phyloP scores from a whole-genome alignment of 2,888 invertebrate species.

The Schrankia costaestrigalis region DNA sequence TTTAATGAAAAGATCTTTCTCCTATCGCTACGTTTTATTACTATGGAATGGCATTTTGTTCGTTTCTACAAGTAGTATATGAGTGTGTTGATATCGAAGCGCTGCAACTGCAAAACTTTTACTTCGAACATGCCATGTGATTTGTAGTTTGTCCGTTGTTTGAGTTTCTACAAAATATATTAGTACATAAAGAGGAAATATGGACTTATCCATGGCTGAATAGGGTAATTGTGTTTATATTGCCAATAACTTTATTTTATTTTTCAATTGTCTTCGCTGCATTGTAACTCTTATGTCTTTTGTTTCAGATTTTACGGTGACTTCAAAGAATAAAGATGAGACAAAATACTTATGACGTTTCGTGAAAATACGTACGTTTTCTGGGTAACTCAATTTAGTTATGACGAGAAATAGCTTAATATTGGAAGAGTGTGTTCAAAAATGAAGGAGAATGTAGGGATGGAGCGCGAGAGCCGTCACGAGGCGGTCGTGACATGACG shows the following conservation, averaged over 20 bases:
- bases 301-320: conserved; percentile 56
- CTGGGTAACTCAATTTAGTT: conserved; percentile 39
- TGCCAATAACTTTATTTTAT: no score
- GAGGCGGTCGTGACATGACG: conserved; percentile 61
- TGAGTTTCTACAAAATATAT: conserved; percentile 27
- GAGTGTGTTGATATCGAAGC: conserved; percentile 32
- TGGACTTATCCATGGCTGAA: no score
- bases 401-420: conserved; percentile 45
- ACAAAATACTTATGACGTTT: conserved; percentile 26
- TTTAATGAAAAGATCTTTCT: conserved; percentile 74
- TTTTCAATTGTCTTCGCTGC: no score
- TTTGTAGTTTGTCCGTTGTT: conserved; percentile 35
- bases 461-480: conserved; percentile 44
- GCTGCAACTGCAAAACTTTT: conserved; percentile 33
- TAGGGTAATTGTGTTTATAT: no score
- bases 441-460: conserved; percentile 53
- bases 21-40: conserved; percentile 60
- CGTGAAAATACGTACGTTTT: neutral
- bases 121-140: conserved; percentile 32
- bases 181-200: no score
- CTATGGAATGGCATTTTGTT: conserved; percentile 45
- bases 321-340: conserved; percentile 39
- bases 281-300: conserved; percentile 29
- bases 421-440: conserved; percentile 47
- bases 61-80: conserved; percentile 32